Percentiles rank a stretch among this genome's conserved stretches.
These are phyloP conservation scores for Neotragus moschatus DNA, from an alignment of 2,113 vertebrate genomes.

Conservation along the genomic window DNA sequence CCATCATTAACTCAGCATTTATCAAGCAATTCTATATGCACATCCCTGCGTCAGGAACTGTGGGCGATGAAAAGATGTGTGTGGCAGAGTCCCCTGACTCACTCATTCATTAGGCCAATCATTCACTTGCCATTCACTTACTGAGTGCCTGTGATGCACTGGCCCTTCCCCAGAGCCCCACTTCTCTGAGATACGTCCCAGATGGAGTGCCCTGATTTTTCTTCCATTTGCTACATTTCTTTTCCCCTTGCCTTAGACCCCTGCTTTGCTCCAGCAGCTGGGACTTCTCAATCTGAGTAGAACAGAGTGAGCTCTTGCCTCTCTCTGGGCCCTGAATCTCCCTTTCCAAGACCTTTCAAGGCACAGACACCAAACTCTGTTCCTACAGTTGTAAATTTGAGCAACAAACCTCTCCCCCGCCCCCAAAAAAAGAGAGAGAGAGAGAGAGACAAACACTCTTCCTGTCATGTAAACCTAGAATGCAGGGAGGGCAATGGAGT, in stretches of 20 bases:
- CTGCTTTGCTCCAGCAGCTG: not conserved
- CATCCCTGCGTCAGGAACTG: not conserved
- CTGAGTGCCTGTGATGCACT: not conserved
- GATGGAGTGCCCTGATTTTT: not conserved
- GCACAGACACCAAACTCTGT: not conserved
- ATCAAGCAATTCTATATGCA: not conserved
- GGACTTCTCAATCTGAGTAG: not conserved
- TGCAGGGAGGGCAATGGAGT: not conserved
- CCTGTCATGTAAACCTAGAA: fast-evolving
- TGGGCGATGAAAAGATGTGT: fast-evolving
- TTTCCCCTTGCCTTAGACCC: not conserved
- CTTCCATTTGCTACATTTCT: not conserved
- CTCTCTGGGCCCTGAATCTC: not conserved
- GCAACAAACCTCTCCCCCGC: fast-evolving
- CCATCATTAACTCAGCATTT: not conserved
- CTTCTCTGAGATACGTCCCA: not conserved
- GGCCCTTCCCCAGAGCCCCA: not conserved
- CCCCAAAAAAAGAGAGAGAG: not conserved
- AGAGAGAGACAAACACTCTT: too few relatives aligned
- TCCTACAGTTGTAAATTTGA: not conserved
- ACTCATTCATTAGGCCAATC: too few relatives aligned
- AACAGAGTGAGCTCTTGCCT: too few relatives aligned
- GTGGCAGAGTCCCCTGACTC: not conserved
- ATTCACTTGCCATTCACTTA: not conserved
- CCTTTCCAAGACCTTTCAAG: not conserved